Conservation (phyloP, 2,113 vertebrate species). For the Dasyornis broadbenti region DNA sequence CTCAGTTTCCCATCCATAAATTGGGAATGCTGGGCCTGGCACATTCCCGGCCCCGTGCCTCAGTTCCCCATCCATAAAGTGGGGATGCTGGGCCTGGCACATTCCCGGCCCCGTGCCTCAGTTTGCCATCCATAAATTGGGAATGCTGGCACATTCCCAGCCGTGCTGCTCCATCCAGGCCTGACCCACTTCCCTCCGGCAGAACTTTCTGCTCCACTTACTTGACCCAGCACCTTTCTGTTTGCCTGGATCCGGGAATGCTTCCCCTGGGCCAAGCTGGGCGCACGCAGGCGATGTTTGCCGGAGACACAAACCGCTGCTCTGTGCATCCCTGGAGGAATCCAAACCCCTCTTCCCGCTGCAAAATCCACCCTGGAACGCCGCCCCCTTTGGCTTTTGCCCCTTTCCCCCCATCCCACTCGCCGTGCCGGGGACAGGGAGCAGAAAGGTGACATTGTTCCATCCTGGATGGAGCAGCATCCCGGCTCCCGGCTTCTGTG, state of each 20-base stretch:
- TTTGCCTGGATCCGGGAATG: background rate
- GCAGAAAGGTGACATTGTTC: conserved; percentile 55
- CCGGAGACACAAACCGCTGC: background rate
- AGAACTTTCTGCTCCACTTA: conserved; percentile 46
- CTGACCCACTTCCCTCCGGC: conserved; percentile 28
- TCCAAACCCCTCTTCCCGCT: background rate
- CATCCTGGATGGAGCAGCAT: background rate
- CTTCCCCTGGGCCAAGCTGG: background rate
- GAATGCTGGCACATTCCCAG: background rate
- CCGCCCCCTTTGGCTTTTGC: background rate
- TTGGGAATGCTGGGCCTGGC: rapidly evolving
- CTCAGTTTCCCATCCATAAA: rapidly evolving
- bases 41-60: background rate
- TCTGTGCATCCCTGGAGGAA: background rate
- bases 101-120: background rate
- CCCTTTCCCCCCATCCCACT: background rate
- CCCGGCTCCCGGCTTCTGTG: background rate
- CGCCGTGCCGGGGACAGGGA: background rate
- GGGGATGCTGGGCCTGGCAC: background rate
- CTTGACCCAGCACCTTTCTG: background rate
- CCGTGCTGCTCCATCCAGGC: background rate
- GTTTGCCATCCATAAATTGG: rapidly evolving
- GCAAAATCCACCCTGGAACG: background rate
- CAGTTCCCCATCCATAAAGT: rapidly evolving
- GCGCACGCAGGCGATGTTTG: background rate